Base-by-base conservation (phyloP, 2,888 invertebrate genomes). In the Cryptophagus acutangulus region DNA sequence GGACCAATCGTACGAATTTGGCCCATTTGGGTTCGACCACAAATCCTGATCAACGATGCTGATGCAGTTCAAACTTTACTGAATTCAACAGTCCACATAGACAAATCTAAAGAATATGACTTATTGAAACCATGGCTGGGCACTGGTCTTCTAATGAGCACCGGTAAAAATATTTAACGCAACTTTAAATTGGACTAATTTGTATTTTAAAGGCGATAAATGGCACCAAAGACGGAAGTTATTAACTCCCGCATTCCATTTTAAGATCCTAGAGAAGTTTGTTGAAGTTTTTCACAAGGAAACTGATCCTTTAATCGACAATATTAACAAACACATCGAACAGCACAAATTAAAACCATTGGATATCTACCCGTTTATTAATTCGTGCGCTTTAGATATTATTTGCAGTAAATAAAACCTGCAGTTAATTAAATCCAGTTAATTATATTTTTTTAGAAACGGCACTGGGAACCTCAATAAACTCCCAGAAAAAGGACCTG, bases 31-130 rank as follows among this genome's bases (percentile, higher is more conserved):
- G n/a, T 20, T 5, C 4, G 8, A 15, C 33, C 33, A 8, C 15
- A 5, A 4, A 9, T 33, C 14, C 8, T 33, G 16, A 10, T 33
- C 5, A 17, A 14, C n/a, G 40, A 46, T 20, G 31, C 46, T 17
- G 40, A 46, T 6, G 12, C 43, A 13, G 34, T 38, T 2, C 35
- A 40, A 34, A n/a, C 10, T 8, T 16, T 46, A 5, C n/a, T 41
- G 3, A 36, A 18, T 14, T 46, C 46, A 17, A 34, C 29, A 17
- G 24, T 36, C 1, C 40, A 37, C 6, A 40, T 46, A n/a, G 29
- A 36, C 8, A 71, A 71, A 50, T 60, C 66, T 38, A 2, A n/a
- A 0, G 8, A 61, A 0, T 31, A 31, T 15, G 5, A 15, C n/a
- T 8, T 31, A 8, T 15, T 31, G 4, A 8, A 31, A 5, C 8